These are phyloP conservation scores for Yponomeuta malinellus DNA, from an alignment of 2,888 invertebrate genomes.

Conservation along the genomic window DNA sequence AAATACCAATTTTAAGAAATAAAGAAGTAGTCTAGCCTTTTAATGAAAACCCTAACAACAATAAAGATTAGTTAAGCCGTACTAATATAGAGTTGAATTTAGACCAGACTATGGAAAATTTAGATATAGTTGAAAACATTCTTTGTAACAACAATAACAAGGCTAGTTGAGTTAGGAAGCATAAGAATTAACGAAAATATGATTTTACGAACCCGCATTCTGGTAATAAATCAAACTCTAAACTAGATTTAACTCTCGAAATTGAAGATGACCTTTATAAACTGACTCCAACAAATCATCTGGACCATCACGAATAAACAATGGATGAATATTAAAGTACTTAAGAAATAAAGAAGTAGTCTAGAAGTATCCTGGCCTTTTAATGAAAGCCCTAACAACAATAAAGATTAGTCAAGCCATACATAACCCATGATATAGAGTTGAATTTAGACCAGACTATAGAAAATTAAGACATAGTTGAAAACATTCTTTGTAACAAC, in stretches of 20 bases:
- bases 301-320: slow-evolving; percentile 11
- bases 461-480: background rate
- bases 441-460: background rate
- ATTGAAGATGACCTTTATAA: slow-evolving; percentile 13
- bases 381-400: background rate
- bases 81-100: background rate
- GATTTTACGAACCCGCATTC: background rate
- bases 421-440: background rate
- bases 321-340: background rate
- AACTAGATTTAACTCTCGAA: background rate
- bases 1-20: background rate
- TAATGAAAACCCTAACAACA: background rate
- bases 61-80: background rate
- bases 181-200: background rate
- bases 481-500: background rate
- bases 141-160: background rate
- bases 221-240: background rate
- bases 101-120: background rate
- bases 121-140: background rate
- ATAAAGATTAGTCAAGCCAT: background rate
- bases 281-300: slow-evolving; percentile 15
- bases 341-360: background rate
- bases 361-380: background rate
- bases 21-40: background rate
- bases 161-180: background rate